Conservation (phyloP, 2,888 invertebrate genomes). For the Atherix ibis region DNA sequence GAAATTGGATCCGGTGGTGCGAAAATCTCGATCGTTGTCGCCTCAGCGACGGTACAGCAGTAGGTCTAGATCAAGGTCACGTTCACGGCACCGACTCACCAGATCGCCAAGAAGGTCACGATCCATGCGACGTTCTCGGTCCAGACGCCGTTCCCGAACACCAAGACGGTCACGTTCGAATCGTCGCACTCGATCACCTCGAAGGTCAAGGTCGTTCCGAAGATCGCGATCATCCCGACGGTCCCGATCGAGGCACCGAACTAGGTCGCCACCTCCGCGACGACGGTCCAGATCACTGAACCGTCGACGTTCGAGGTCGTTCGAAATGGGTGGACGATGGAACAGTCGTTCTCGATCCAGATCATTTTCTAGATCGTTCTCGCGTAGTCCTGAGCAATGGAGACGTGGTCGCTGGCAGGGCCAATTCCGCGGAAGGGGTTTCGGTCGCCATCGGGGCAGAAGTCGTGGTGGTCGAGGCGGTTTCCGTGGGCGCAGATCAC, state of each 20-base stretch:
- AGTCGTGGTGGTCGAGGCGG: constrained; percentile 31
- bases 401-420: constrained; percentile 35
- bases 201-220: constrained; percentile 38
- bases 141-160: constrained; percentile 18
- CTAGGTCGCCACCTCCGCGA: constrained; percentile 18
- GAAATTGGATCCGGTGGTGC: constrained; percentile 7
- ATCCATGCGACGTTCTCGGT: constrained; percentile 5
- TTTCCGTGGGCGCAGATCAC: constrained; percentile 33
- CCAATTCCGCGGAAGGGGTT: constrained; percentile 41
- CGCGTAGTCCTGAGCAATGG: constrained; percentile 11
- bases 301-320: constrained; percentile 7
- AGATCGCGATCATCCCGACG: constrained; percentile 6
- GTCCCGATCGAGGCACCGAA: constrained; percentile 5
- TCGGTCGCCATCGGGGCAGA: constrained; percentile 41
- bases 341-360: constrained; percentile 12
- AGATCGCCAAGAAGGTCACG: constrained; percentile 6
- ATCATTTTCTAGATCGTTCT: constrained; percentile 23
- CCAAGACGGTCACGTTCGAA: constrained; percentile 25
- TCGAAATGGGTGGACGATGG: too few relatives aligned
- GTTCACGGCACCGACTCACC: constrained; percentile 21
- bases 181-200: constrained; percentile 35
- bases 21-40: constrained; percentile 12
- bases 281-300: constrained; percentile 34
- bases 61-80: constrained; percentile 10
- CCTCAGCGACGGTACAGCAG: constrained; percentile 10